phyloP scores from a whole-genome alignment of 1,140 invertebrate species.

The Portunus trituberculatus region DNA sequence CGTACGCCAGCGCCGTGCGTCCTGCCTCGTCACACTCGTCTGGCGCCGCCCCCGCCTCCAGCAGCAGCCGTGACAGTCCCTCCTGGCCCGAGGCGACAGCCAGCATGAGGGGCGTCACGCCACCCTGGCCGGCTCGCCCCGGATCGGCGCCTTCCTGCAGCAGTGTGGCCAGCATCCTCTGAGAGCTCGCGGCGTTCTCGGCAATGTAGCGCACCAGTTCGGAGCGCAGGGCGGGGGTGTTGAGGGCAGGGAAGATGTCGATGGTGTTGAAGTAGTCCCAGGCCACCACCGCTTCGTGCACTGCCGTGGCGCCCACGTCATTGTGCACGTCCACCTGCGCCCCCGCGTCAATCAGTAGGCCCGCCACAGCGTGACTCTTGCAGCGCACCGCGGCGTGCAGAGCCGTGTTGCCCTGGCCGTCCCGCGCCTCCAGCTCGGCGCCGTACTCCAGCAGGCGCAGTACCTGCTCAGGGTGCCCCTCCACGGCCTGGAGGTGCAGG shows the following conservation, averaged over 20 bases:
- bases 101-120: constrained; percentile 75
- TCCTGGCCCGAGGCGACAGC: constrained; percentile 66
- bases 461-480: constrained; percentile 45
- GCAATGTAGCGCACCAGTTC: constrained; percentile 69
- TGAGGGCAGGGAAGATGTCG: constrained; percentile 74
- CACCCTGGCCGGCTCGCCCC: constrained; percentile 39
- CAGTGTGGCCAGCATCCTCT: constrained; percentile 41
- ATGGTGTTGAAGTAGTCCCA: constrained; percentile 76
- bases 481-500: constrained; percentile 72
- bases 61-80: constrained; percentile 44
- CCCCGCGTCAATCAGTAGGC: constrained; percentile 61
- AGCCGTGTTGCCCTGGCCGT: constrained; percentile 67
- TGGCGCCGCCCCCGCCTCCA: constrained; percentile 52
- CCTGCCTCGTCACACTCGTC: constrained; percentile 48
- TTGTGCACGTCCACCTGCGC: constrained; percentile 49
- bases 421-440: constrained; percentile 53
- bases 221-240: constrained; percentile 61
- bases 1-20: constrained; percentile 70
- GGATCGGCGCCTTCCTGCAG: constrained; percentile 46
- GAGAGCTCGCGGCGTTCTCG: background rate
- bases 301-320: constrained; percentile 54
- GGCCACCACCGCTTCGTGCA: constrained; percentile 72
- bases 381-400: constrained; percentile 70
- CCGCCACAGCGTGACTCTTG: constrained; percentile 36
- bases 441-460: constrained; percentile 61